Percentiles rank a stretch among this genome's conserved stretches.
Evolutionary conservation across 2,113 vertebrate species (phyloP).

Genomic region (Boulengerochromis microlepis): DNA sequence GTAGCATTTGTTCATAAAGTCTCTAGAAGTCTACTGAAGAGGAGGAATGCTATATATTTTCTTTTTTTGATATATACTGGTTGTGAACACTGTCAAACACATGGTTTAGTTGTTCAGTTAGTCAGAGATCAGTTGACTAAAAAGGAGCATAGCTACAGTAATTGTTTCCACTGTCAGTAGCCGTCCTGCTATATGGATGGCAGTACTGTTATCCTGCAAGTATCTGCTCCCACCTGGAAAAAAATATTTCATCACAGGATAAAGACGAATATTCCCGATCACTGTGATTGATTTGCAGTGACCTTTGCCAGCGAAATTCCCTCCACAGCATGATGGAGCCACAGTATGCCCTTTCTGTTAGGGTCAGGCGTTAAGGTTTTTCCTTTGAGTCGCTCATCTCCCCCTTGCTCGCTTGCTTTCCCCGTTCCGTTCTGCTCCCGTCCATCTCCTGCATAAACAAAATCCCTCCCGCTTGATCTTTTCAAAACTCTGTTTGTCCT

Average conservation of each 20-base stretch:
- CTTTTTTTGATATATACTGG: fast-evolving
- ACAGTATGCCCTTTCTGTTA: not conserved
- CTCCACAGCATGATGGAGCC: not conserved
- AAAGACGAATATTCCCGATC: not conserved
- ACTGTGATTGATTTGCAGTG: not conserved
- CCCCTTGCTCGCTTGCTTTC: not conserved
- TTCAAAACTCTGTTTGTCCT: constrained; percentile 59
- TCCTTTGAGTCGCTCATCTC: not conserved
- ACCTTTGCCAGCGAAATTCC: not conserved
- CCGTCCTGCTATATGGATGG: not conserved
- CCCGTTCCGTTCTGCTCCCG: not conserved
- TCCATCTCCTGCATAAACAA: constrained; percentile 35
- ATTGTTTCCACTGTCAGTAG: not conserved
- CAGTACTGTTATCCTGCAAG: not conserved
- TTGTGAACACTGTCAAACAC: not conserved
- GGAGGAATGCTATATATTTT: not conserved
- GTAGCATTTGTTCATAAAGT: not conserved
- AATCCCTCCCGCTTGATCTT: constrained; percentile 48
- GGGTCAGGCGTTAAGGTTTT: not conserved
- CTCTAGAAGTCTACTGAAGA: fast-evolving
- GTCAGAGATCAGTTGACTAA: not conserved
- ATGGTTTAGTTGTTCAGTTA: not conserved
- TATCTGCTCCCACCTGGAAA: not conserved
- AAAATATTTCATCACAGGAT: not conserved
- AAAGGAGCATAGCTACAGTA: not conserved